phyloP scores from a whole-genome alignment of 1,140 invertebrate genomes.

The Trypoxylus dichotomus region DNA sequence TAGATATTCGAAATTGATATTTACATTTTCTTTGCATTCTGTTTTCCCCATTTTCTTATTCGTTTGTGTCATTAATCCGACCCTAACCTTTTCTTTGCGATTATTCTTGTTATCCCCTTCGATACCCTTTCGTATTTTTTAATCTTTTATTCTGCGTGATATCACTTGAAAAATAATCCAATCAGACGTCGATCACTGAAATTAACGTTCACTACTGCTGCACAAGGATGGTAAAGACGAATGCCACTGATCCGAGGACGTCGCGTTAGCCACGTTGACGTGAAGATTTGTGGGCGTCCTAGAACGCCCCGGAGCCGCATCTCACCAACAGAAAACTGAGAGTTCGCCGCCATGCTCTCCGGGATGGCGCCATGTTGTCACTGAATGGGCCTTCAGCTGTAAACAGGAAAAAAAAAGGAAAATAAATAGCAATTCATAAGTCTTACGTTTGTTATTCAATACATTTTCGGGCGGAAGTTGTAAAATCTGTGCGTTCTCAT shows the following conservation, averaged over 20 bases:
- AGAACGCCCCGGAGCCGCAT: constrained; percentile 48
- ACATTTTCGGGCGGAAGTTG: no score
- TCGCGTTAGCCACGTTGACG: background rate
- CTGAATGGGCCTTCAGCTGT: constrained; percentile 71
- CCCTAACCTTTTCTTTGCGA: constrained; percentile 26
- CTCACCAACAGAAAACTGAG: constrained; percentile 76
- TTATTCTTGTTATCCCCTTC: constrained; percentile 28
- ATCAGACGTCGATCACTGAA: background rate
- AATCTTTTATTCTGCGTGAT: background rate
- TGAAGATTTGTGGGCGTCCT: constrained; percentile 41
- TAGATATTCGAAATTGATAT: constrained; percentile 16
- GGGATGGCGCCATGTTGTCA: constrained; percentile 68
- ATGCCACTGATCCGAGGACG: constrained; percentile 32
- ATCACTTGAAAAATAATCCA: background rate
- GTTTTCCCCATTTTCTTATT: background rate
- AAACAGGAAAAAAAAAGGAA: constrained; percentile 47
- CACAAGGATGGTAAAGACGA: constrained; percentile 43
- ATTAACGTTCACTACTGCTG: constrained; percentile 33
- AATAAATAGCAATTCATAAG: no score
- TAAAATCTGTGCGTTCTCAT: background rate
- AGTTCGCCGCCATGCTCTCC: constrained; percentile 70
- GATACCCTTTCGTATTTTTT: background rate
- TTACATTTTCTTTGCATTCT: constrained; percentile 14
- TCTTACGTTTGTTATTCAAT: no score
- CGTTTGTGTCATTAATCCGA: background rate